Conservation (phyloP, 2,113 vertebrate genomes). For the Eolophus roseicapilla region DNA sequence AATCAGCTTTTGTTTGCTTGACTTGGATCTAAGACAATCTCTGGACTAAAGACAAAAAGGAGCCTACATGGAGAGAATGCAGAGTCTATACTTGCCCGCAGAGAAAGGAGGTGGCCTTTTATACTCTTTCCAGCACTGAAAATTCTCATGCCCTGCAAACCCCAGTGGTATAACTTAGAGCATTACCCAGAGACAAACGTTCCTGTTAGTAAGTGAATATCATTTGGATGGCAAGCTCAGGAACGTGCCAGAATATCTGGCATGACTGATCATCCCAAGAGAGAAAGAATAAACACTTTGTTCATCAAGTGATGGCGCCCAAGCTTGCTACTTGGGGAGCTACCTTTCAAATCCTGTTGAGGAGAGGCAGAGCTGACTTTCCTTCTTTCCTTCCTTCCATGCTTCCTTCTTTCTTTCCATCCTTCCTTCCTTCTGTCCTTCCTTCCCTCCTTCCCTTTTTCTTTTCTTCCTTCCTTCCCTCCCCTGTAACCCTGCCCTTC, state of each 20-base stretch:
- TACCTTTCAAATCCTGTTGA: background rate
- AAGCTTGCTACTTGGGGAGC: background rate
- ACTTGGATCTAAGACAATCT: slow-evolving; percentile 74
- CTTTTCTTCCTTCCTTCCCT: no score
- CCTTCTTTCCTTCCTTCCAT: background rate
- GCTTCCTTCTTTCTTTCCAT: background rate
- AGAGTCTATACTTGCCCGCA: background rate
- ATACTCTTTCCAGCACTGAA: slow-evolving; percentile 48
- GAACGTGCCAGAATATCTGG: slow-evolving; percentile 32
- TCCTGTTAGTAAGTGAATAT: slow-evolving; percentile 45
- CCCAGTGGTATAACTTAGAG: slow-evolving; percentile 19
- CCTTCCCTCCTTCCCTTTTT: rapidly evolving
- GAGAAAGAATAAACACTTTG: slow-evolving; percentile 44
- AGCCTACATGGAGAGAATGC: slow-evolving; percentile 30
- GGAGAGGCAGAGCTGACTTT: background rate
- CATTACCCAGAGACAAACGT: slow-evolving; percentile 59
- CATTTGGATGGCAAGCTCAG: slow-evolving; percentile 26
- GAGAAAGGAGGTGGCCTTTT: slow-evolving; percentile 51
- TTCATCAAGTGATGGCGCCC: background rate
- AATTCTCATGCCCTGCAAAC: slow-evolving; percentile 76
- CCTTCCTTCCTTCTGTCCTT: no score
- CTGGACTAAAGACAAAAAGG: slow-evolving; percentile 60
- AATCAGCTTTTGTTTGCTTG: slow-evolving; percentile 70
- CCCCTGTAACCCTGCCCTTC: rapidly evolving
- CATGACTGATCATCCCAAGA: background rate